Percentiles rank a stretch among this genome's conserved stretches.
phyloP scores from a whole-genome alignment of 2,888 invertebrate genomes.

The Agrotis ipsilon region DNA sequence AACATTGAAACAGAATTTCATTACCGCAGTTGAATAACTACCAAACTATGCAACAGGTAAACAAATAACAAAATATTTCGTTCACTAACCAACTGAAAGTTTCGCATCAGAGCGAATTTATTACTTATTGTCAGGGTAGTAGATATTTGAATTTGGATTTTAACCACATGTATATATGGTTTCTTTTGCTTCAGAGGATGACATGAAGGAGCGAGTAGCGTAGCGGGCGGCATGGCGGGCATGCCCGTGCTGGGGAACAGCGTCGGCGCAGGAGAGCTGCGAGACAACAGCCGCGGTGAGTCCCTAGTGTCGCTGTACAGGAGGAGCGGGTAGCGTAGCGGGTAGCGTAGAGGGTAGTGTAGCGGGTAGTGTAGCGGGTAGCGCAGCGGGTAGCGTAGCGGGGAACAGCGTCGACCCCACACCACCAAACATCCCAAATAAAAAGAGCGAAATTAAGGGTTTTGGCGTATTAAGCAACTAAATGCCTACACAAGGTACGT shows the following conservation, averaged over 20 bases:
- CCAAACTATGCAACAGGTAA: conserved; percentile 23
- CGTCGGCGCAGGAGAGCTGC: conserved; percentile 84
- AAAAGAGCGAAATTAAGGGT: too few species aligned
- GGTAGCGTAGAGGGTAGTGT: too few species aligned
- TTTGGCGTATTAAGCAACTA: too few species aligned
- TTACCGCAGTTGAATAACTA: not conserved
- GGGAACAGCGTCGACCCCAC: too few species aligned
- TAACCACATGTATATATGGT: too few species aligned
- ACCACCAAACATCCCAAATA: too few species aligned
- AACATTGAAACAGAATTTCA: conserved; percentile 10
- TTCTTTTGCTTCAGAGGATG: conserved; percentile 69
- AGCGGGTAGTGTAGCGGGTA: too few species aligned
- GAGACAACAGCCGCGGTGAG: conserved; percentile 76
- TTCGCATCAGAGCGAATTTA: not conserved
- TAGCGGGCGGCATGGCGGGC: conserved; percentile 87
- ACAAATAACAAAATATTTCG: not conserved
- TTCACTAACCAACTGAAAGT: not conserved
- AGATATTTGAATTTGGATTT: too few species aligned
- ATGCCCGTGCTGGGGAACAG: conserved; percentile 88
- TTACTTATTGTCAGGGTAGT: not conserved
- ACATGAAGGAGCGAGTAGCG: conserved; percentile 74
- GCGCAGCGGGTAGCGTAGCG: too few species aligned
- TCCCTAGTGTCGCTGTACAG: not conserved
- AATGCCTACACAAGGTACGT: too few species aligned
- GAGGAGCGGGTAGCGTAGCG: too few species aligned